Evolutionary conservation across 2,797 vertebrate genomes (phyloP).

Genomic region (Lindbergichthys nudifrons): DNA sequence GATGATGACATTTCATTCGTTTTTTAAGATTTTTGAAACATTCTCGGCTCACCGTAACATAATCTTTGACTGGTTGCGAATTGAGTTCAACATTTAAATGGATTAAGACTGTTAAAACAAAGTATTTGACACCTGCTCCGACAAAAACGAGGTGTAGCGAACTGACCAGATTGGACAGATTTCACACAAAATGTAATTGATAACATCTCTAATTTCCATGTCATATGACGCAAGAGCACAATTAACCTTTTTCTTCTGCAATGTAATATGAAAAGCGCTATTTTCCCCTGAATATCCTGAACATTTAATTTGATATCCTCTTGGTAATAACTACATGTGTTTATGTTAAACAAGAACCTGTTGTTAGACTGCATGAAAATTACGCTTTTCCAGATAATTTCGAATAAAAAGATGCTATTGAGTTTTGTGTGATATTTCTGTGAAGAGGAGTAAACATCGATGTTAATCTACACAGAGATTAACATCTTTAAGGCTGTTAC

Average conservation of each 20-base stretch:
- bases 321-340: background rate
- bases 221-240: no score
- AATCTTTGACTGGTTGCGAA: background rate
- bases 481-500: background rate
- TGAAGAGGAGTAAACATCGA: background rate
- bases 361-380: background rate
- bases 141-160: slow-evolving; percentile 7
- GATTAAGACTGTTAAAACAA: background rate
- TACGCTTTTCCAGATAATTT: background rate
- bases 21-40: background rate
- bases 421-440: background rate
- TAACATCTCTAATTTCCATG: no score
- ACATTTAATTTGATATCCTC: background rate
- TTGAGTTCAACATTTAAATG: background rate
- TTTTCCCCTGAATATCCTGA: background rate
- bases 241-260: no score
- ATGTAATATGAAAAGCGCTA: background rate
- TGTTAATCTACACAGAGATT: no score
- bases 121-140: background rate
- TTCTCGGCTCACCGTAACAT: background rate
- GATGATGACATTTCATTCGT: background rate
- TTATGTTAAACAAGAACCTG: background rate
- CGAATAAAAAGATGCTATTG: background rate
- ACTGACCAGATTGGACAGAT: slow-evolving; percentile 45
- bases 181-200: slow-evolving; percentile 4